Conservation (phyloP, 2,888 invertebrate species). For the Leptinotarsa rubiginosa region DNA sequence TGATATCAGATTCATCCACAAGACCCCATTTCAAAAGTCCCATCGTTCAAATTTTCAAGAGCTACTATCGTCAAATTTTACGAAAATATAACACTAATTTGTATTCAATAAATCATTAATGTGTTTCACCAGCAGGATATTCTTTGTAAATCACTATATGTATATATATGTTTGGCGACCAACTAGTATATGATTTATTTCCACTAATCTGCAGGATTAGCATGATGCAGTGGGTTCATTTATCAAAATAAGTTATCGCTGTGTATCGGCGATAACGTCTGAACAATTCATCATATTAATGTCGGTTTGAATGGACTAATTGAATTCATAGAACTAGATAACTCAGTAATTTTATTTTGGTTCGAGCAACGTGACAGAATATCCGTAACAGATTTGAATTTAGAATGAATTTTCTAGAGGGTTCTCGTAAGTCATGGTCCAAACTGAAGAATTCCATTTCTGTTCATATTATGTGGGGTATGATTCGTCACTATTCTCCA, state of each 20-base stretch:
- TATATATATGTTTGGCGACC: neutral
- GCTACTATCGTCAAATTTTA: too few relatives aligned
- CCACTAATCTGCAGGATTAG: slow-evolving; percentile 20
- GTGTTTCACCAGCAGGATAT: too few relatives aligned
- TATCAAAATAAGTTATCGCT: slow-evolving; percentile 30
- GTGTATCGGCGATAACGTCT: slow-evolving; percentile 20
- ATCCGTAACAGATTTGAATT: neutral
- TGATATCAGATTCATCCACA: too few relatives aligned
- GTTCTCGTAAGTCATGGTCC: too few relatives aligned
- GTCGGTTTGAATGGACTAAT: slow-evolving; percentile 30
- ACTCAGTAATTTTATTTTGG: slow-evolving; percentile 2
- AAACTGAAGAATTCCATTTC: too few relatives aligned
- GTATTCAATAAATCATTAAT: too few relatives aligned
- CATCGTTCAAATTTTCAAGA: too few relatives aligned
- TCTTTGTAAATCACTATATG: neutral
- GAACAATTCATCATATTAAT: slow-evolving; percentile 29
- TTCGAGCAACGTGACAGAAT: neutral
- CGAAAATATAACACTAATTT: too few relatives aligned
- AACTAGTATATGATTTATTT: neutral
- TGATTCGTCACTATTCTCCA: too few relatives aligned
- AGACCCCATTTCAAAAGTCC: too few relatives aligned
- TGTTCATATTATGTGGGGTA: too few relatives aligned
- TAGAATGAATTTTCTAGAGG: neutral
- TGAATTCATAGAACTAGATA: slow-evolving; percentile 26
- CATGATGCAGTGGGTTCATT: slow-evolving; percentile 22